Evolutionary conservation across 2,888 invertebrate genomes (phyloP), one percentile per base, ranked within the genome.

Genomic region (Macrophya alboannulata): DNA sequence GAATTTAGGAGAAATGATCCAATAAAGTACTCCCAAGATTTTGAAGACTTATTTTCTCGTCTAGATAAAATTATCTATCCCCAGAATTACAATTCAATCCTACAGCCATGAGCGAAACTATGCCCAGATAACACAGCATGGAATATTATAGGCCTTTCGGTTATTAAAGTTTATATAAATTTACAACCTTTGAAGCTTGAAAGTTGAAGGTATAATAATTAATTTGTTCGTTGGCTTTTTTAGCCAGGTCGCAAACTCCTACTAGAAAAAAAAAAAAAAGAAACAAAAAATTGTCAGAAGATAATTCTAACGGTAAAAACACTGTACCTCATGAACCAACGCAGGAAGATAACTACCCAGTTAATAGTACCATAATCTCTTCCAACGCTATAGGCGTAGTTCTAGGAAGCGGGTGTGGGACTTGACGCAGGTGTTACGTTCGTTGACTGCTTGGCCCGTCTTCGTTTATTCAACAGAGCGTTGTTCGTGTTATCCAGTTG

Each of bases 401-500:
- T 88, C 91, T 92, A 92, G 89, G 92, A 91, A 25, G 91, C 90
- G 5, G 91, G 88, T 5, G 91, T 92, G 15, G 91, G 91, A 86
- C 90, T 91, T n/a, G 90, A 87, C 48, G 91, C 43, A 3, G 89
- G 88, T 37, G 87, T 51, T 37, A 84, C 81, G 84, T 86, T 91
- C 89, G 62, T 91, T 86, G 65, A 48, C 48, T 83, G 83, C 37
- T 68, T 65, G 12, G 83, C 83, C 2, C 83, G 83, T n/a, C 90
- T 87, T 88, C 99, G 95, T 93, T 99, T 99, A 93, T 97, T 97
- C 59, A 99, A 94, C 85, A 99, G 94, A 0, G 98, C 96, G 93
- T 99, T 99, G 93, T 98, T 99, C 86, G 99, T 98, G 90, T 98
- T 97, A 89, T 98, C 98, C 90, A 99, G 94, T 8, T 97, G 97